Conservation (phyloP, 2,113 vertebrate genomes). For the Tursiops truncatus region DNA sequence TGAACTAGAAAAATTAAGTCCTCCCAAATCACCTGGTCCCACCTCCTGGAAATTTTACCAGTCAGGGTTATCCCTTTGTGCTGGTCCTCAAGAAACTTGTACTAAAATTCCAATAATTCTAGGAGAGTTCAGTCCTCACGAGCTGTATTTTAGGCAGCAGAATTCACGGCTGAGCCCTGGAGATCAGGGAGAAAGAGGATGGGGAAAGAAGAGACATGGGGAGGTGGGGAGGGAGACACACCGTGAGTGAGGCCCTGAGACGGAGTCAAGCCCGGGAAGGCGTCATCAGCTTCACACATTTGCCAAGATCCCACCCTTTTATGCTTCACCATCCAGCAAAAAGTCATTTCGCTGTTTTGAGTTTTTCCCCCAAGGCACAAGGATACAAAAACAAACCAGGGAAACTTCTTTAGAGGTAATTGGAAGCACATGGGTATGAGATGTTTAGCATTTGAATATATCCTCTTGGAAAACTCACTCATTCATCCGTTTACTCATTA, state of each 20-base stretch:
- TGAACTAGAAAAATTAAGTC: background rate
- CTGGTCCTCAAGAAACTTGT: background rate
- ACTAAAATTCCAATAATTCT: background rate
- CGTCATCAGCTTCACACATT: background rate
- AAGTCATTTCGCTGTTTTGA: background rate
- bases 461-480: background rate
- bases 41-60: background rate
- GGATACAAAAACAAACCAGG: background rate
- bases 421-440: background rate
- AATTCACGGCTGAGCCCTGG: background rate
- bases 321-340: background rate
- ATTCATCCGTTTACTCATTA: background rate
- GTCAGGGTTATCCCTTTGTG: background rate
- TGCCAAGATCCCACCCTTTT: background rate
- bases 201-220: background rate
- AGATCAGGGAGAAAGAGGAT: background rate
- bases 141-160: background rate
- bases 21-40: background rate
- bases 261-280: no score
- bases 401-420: background rate
- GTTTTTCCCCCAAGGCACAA: background rate
- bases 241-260: rapidly evolving
- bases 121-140: background rate
- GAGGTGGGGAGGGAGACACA: background rate
- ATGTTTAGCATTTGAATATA: background rate